Evolutionary conservation across 2,797 vertebrate species (phyloP).

Genomic region (Pogonophryne albipinna): DNA sequence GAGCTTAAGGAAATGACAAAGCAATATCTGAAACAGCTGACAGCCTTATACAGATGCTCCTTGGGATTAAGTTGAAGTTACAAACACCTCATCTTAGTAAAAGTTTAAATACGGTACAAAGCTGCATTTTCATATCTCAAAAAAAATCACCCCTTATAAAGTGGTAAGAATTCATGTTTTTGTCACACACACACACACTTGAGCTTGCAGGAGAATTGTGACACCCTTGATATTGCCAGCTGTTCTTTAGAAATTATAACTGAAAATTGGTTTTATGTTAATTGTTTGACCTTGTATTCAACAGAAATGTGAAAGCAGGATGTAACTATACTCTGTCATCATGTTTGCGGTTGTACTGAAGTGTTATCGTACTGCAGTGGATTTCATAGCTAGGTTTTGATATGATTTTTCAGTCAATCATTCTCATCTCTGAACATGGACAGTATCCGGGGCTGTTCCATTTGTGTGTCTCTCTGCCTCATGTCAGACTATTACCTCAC

Average conservation of each 20-base stretch:
- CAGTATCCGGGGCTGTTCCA: conserved; percentile 1
- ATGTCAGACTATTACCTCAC: conserved; percentile 39
- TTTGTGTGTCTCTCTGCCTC: conserved; percentile 10
- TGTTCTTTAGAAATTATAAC: too few species aligned
- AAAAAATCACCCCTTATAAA: background rate
- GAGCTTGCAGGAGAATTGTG: too few species aligned
- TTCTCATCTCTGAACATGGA: background rate
- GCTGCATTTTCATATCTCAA: background rate
- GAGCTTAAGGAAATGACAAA: too few species aligned
- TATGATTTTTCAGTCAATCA: background rate
- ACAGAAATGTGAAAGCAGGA: background rate
- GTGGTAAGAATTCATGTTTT: too few species aligned
- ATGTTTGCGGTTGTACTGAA: background rate
- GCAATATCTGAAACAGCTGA: too few species aligned
- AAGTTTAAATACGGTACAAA: background rate
- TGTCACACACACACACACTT: background rate
- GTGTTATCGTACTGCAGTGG: background rate
- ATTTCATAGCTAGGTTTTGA: background rate
- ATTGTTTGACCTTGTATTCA: too few species aligned
- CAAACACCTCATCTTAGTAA: too few species aligned
- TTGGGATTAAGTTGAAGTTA: too few species aligned
- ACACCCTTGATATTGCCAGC: too few species aligned
- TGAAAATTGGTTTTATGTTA: too few species aligned
- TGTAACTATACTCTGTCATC: background rate
- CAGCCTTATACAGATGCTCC: too few species aligned